Conservation (phyloP, 2,113 vertebrate species). For the Ardeotis arabs region DNA sequence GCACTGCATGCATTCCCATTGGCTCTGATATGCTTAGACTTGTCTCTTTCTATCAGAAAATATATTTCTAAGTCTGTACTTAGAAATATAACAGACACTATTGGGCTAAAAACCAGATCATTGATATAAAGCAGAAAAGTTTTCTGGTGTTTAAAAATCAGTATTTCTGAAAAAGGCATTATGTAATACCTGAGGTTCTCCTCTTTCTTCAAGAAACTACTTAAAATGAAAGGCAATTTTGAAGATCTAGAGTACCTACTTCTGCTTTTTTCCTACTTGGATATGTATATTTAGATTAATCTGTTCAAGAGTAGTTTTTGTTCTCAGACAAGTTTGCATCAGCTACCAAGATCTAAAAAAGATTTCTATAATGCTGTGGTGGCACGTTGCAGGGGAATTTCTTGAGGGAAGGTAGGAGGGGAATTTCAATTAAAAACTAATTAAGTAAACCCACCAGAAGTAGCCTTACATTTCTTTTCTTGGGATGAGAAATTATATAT, state of each 20-base stretch:
- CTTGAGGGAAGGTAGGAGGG: not conserved
- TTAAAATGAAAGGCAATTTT: not conserved
- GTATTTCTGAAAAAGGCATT: not conserved
- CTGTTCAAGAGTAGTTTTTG: slow-evolving; percentile 3
- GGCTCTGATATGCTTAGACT: not conserved
- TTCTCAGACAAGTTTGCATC: slow-evolving; percentile 6
- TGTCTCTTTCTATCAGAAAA: slow-evolving; percentile 10
- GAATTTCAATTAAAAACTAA: not conserved
- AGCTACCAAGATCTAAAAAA: not conserved
- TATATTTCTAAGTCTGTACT: not conserved
- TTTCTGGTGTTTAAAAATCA: not conserved
- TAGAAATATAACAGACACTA: not conserved
- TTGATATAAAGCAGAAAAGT: not conserved
- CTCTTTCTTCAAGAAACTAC: not conserved
- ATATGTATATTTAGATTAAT: not conserved
- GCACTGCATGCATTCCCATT: not conserved
- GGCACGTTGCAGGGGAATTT: not conserved
- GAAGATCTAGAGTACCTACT: not conserved
- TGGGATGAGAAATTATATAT: not conserved
- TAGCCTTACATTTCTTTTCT: not conserved
- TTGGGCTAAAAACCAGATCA: slow-evolving; percentile 13
- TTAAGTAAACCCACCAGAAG: not conserved
- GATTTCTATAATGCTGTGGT: not conserved
- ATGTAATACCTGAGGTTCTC: not conserved
- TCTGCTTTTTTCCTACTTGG: not conserved